Conservation (phyloP, 37 sponge, comb jelly and placozoan species). For the Spongilla lacustris region DNA sequence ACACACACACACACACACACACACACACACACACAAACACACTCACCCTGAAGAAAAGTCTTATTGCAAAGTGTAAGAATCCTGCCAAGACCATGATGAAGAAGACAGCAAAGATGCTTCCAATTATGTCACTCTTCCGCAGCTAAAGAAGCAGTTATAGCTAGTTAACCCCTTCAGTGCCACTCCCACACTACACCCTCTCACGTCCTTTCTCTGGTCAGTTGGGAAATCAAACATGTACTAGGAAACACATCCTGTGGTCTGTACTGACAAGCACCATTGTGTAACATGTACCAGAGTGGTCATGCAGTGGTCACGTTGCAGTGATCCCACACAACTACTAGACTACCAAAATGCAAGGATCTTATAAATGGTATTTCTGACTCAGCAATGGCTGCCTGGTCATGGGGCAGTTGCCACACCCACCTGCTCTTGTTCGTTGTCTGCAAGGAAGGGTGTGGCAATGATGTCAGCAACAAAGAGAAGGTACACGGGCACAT, state of each 20-base stretch:
- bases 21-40: not conserved
- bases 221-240: too few relatives aligned
- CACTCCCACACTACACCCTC: not conserved
- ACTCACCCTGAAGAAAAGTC: slow-evolving; percentile 72
- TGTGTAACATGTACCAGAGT: too few relatives aligned
- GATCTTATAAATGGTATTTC: too few relatives aligned
- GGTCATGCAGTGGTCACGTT: too few relatives aligned
- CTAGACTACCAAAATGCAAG: too few relatives aligned
- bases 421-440: slow-evolving; percentile 36
- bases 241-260: too few relatives aligned
- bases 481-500: slow-evolving; percentile 51
- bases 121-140: slow-evolving; percentile 52
- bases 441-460: slow-evolving; percentile 65
- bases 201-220: not conserved
- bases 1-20: slow-evolving; percentile 4
- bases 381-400: too few relatives aligned
- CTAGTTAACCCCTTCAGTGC: not conserved
- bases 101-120: slow-evolving; percentile 61
- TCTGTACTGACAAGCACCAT: too few relatives aligned
- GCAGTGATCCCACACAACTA: too few relatives aligned
- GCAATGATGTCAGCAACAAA: slow-evolving; percentile 70
- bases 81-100: slow-evolving; percentile 51
- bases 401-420: not conserved
- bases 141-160: not conserved
- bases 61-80: slow-evolving; percentile 60